Conservation (phyloP, 2,113 vertebrate species). For the Solenodon paradoxus region DNA sequence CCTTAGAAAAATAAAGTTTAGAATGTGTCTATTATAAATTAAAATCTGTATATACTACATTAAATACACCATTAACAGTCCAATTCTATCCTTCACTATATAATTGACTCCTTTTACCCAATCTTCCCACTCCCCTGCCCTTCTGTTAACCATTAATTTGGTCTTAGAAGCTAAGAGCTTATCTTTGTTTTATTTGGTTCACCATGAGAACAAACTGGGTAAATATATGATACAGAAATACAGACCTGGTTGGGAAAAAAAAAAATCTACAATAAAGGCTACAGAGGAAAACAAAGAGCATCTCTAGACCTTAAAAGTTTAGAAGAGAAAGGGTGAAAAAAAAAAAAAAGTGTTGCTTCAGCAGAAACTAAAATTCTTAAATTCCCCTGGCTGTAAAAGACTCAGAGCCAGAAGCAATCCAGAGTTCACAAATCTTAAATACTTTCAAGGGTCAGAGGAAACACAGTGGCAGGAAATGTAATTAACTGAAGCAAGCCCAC, state of each 20-base stretch:
- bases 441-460: background rate
- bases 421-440: background rate
- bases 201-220: background rate
- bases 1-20: too few species aligned
- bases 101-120: too few species aligned
- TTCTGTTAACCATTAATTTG: too few species aligned
- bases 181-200: too few species aligned
- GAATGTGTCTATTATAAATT: too few species aligned
- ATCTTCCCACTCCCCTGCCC: too few species aligned
- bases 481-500: background rate
- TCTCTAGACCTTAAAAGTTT: background rate
- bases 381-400: background rate
- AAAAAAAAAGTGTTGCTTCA: background rate
- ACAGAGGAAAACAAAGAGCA: background rate
- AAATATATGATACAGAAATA: background rate
- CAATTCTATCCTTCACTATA: too few species aligned
- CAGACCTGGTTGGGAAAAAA: background rate
- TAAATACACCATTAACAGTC: too few species aligned
- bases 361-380: background rate
- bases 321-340: background rate
- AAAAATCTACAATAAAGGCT: background rate
- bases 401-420: background rate
- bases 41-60: too few species aligned
- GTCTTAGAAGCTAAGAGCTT: too few species aligned
- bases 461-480: background rate